These are phyloP conservation scores for Cochlearius cochlearius DNA, from an alignment of 2,113 vertebrate species.

Conservation along the genomic window DNA sequence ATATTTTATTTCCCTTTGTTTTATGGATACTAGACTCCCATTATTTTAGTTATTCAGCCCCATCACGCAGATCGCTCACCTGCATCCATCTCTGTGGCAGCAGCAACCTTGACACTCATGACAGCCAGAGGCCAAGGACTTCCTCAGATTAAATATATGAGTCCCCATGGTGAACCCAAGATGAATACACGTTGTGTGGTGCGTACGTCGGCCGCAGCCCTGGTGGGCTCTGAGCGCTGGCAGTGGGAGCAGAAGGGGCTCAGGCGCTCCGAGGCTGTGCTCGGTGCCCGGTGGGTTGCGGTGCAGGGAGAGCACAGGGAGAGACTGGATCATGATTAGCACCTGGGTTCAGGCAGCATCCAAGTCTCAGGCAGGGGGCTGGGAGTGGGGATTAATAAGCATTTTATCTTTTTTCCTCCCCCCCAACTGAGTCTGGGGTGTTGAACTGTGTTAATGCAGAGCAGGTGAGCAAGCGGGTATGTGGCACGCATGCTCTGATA, in stretches of 20 bases:
- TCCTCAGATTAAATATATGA: conserved; percentile 9
- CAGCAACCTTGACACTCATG: conserved; percentile 31
- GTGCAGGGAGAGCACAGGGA: no score
- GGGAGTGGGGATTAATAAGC: background rate
- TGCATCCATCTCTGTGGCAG: conserved; percentile 41
- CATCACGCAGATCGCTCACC: background rate
- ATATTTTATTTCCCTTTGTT: conserved; percentile 10
- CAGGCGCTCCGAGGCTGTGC: background rate
- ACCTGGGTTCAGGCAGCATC: background rate
- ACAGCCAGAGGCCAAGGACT: conserved; percentile 46
- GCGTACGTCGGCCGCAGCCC: accelerated
- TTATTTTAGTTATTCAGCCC: conserved; percentile 15
- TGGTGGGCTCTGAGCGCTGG: background rate
- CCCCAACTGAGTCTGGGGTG: background rate
- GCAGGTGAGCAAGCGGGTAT: background rate
- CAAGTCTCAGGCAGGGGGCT: background rate
- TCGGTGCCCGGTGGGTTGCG: background rate
- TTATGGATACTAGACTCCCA: background rate
- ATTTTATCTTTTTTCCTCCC: background rate
- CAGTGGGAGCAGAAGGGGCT: background rate
- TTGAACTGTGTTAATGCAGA: background rate
- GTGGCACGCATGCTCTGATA: background rate
- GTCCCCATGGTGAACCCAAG: background rate
- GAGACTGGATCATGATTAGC: background rate
- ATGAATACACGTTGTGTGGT: background rate